Base-by-base conservation (phyloP, 2,113 vertebrate genomes). In the Archilochus colubris region DNA sequence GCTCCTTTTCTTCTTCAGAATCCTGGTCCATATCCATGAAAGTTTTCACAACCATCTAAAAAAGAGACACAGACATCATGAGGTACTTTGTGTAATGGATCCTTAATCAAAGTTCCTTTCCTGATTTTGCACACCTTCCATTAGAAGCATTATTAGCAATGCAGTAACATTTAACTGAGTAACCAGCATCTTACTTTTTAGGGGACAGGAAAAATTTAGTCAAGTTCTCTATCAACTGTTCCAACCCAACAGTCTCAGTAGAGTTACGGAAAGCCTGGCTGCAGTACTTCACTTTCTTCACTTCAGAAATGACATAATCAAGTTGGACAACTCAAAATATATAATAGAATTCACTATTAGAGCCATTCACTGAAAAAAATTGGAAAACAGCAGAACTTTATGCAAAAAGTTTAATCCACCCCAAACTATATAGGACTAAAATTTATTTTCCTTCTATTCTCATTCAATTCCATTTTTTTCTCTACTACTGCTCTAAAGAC, bases 21-120 rank as follows among this genome's bases (percentile, higher is more conserved):
- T 99, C 99, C 96, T 99, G 99, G 97, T 99, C 99, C 99, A 99
- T 99, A 97, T 99, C 99, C 99, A 99, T 99, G 97, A 99, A 99
- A 51, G 99, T 99, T 98, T 99, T 99, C 75, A 99, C 99, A 96
- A 99, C 99, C 99, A 99, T 99, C 99, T 99, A 96, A 25, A 94
- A 33, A 57, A 91, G 86, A 89, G 14, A 67, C 25, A 64, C 27
- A 91, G 48, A 86, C 10, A 63, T 86, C 58, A 86, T 25, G 0
- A 83, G 63, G 17, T 17, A 72, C 8, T 84, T 23, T 14, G 20
- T 27, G 6, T 64, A 76, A 86, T 87, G 20, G 17, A 58, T 68
- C 54, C 36, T 73, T 59, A 79, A 31, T 36, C n/a, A n/a, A 80
- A 93, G 25, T 11, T 76, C 30, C 17, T 82, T 30, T 48, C 33